Evolutionary conservation across 2,888 invertebrate genomes (phyloP).

Genomic region (Callinectes sapidus): DNA sequence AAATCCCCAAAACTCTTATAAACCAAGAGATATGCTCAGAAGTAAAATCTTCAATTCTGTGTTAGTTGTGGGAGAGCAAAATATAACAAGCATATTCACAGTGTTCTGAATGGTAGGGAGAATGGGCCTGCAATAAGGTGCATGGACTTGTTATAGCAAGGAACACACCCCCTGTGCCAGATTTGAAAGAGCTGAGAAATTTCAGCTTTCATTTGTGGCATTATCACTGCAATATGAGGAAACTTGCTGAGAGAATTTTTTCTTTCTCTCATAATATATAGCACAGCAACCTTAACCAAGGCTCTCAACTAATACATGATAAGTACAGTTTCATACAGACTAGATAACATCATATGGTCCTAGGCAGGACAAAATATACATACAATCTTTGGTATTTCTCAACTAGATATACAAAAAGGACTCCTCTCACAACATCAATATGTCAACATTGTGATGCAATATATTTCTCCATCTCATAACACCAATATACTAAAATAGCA

Average conservation of each 20-base stretch:
- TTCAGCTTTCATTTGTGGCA: constrained; percentile 47
- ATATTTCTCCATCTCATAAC: constrained; percentile 65
- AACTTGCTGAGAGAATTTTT: constrained; percentile 3
- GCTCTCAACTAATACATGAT: constrained; percentile 56
- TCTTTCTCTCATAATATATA: not conserved
- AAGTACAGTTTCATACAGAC: constrained; percentile 72
- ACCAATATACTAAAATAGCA: constrained; percentile 69
- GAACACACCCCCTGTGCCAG: constrained; percentile 31
- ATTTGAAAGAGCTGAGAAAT: constrained; percentile 62
- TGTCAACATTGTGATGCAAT: constrained; percentile 68
- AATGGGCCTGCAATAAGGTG: constrained; percentile 6
- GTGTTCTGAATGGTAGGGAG: constrained; percentile 39
- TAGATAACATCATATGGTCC: constrained; percentile 73
- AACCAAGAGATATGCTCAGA: constrained; percentile 33
- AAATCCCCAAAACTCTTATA: constrained; percentile 3
- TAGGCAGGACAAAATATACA: constrained; percentile 72
- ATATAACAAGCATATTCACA: constrained; percentile 50
- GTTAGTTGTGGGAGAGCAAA: constrained; percentile 46
- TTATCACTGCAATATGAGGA: constrained; percentile 29
- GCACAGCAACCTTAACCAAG: constrained; percentile 42
- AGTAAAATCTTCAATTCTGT: constrained; percentile 34
- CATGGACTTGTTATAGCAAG: constrained; percentile 34
- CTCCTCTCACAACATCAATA: constrained; percentile 70
- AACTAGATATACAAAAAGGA: constrained; percentile 72
- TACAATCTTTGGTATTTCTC: constrained; percentile 73